phyloP scores from a whole-genome alignment of 2,113 vertebrate species.

The mouse (Mus musculus) region GRCm39 chr5:100005501-100006000 shows the following conservation, averaged over 20 bases:
- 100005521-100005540: conserved; percentile 14
- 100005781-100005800: no score
- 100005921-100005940: neutral
- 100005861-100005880: no score
- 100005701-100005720: conserved; percentile 13
- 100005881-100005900: no score
- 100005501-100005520: conserved; percentile 1
- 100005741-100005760: neutral
- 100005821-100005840: no score
- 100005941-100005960: neutral
- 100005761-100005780: no score
- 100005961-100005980: neutral
- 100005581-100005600: neutral
- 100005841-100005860: no score
- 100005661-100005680: neutral
- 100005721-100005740: neutral
- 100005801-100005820: no score
- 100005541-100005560: conserved; percentile 30
- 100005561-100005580: conserved; percentile 24
- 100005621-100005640: neutral
- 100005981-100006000: conserved; percentile 13
- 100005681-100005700: conserved; percentile 30
- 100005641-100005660: neutral
- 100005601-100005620: neutral
- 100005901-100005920: neutral